Percentiles rank a stretch among this genome's conserved stretches.
These are phyloP conservation scores for Lipophrys pholis DNA, from an alignment of 2,113 vertebrate species.

Conservation along the genomic window DNA sequence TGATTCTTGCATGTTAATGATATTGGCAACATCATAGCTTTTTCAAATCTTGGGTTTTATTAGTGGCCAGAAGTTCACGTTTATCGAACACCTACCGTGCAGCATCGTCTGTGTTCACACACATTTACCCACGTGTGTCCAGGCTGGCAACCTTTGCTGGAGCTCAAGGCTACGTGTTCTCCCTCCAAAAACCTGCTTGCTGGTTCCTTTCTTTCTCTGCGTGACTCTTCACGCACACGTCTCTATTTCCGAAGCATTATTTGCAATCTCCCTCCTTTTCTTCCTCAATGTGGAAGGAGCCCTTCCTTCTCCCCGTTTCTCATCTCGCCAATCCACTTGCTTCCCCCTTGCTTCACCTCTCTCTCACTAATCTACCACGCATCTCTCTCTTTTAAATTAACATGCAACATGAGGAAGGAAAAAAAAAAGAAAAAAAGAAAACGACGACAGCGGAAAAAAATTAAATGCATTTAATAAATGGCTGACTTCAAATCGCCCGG, in stretches of 20 bases:
- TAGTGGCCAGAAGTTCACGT: slow-evolving; percentile 25
- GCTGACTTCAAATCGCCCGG: slow-evolving; percentile 83
- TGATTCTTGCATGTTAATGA: slow-evolving; percentile 65
- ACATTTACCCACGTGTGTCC: not conserved
- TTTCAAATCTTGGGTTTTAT: slow-evolving; percentile 32
- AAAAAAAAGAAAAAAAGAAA: slow-evolving; percentile 39
- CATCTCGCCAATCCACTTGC: not conserved
- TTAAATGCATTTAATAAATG: slow-evolving; percentile 86
- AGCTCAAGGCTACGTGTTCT: slow-evolving; percentile 34
- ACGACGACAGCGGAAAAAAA: slow-evolving; percentile 72
- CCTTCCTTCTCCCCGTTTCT: slow-evolving; percentile 21
- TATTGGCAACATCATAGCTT: slow-evolving; percentile 26
- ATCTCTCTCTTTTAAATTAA: slow-evolving; percentile 83
- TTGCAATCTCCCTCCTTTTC: slow-evolving; percentile 31
- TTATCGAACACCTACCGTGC: not conserved
- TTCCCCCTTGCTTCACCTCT: slow-evolving; percentile 55
- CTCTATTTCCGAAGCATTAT: slow-evolving; percentile 25
- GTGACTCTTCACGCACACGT: slow-evolving; percentile 20
- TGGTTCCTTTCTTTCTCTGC: slow-evolving; percentile 20
- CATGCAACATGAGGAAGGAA: slow-evolving; percentile 64
- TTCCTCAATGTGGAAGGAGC: slow-evolving; percentile 27
- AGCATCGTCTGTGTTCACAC: not conserved
- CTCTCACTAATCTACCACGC: slow-evolving; percentile 73
- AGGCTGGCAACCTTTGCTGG: not conserved
- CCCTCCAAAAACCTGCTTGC: not conserved